Base-by-base conservation (phyloP, 2,113 vertebrate species). In the Mionectes macconnelli region DNA sequence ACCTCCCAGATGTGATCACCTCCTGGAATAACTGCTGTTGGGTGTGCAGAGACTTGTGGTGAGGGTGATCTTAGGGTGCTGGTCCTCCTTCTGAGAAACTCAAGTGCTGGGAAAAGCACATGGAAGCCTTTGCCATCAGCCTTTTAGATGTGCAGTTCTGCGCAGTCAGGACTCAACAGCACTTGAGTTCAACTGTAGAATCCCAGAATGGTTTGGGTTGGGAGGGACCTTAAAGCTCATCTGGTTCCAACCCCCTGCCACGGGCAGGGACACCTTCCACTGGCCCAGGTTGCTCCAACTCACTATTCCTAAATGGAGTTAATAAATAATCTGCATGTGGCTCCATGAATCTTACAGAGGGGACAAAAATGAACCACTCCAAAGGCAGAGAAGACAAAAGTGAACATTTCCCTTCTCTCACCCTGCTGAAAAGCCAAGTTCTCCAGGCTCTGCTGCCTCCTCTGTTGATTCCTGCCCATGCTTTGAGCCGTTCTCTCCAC, bases 71-170 rank as follows among this genome's bases (percentile, higher is more conserved):
- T 72, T 21, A 37, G 27, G 42, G 25, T 31, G 19, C 14, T 18
- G n/a, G 31, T 57, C n/a, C 7, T 44, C 88, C 37, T 33, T 74
- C 8, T 76, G 2, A 7, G 45, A 44, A 28, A 28, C 22, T 39
- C 8, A 10, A 0, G 8, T 33, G 3, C 33, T 86, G 28, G 30
- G 44, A 86, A 68, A 21, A 84, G 16, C 30, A 56, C 3, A 0
- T 0, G 4, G 27, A 37, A 85, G 33, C 18, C 24, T 75, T 79
- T 30, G 14, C 33, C 62, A 79, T 27, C 14, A 72, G 15, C 22
- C 22, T 57, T 66, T 4, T 1, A 50, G n/a, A 28, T 24, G 28
- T 24, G n/a, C 66, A 37, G 12, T 64, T 55, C 63, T 68, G 11
- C 47, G 59, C 30, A 53, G 67, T 14, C 11, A 68, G 37, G 25